A percentile compares a stretch with the other conserved stretches of the same genome.
Conservation (phyloP, 2,113 vertebrate species). For the Otus sunia region DNA sequence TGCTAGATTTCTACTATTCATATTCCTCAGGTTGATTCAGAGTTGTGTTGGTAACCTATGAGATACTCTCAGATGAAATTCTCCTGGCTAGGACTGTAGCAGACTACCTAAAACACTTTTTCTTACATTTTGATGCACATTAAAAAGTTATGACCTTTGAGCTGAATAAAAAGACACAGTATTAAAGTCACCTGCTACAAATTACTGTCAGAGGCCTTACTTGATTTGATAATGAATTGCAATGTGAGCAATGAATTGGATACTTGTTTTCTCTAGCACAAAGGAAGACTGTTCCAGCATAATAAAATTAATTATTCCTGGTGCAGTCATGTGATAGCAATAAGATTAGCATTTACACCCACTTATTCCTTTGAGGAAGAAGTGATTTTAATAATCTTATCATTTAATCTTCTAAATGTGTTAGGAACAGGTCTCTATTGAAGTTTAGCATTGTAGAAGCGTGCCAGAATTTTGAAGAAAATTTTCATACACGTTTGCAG, state of each 20-base stretch:
- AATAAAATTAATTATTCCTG: neutral
- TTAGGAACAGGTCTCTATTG: neutral
- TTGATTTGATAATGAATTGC: neutral
- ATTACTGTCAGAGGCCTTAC: neutral
- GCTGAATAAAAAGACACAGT: neutral
- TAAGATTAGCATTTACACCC: neutral
- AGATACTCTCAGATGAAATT: neutral
- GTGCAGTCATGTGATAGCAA: neutral
- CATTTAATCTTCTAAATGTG: neutral
- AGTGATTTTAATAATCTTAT: neutral
- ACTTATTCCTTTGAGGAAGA: neutral
- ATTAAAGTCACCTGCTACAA: neutral
- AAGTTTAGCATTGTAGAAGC: neutral
- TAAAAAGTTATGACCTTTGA: neutral
- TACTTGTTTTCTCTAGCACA: neutral
- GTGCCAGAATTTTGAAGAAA: neutral
- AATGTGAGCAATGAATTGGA: neutral
- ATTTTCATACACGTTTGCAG: neutral
- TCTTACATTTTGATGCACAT: neutral
- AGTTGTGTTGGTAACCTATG: neutral
- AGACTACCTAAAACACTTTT: neutral
- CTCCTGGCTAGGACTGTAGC: neutral
- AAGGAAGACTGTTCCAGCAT: neutral
- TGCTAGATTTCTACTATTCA: neutral
- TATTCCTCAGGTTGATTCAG: neutral